Percentiles rank a stretch among this genome's conserved stretches.
These are phyloP conservation scores for Anthophora plumipes DNA, from an alignment of 2,888 invertebrate genomes.

Conservation along the genomic window DNA sequence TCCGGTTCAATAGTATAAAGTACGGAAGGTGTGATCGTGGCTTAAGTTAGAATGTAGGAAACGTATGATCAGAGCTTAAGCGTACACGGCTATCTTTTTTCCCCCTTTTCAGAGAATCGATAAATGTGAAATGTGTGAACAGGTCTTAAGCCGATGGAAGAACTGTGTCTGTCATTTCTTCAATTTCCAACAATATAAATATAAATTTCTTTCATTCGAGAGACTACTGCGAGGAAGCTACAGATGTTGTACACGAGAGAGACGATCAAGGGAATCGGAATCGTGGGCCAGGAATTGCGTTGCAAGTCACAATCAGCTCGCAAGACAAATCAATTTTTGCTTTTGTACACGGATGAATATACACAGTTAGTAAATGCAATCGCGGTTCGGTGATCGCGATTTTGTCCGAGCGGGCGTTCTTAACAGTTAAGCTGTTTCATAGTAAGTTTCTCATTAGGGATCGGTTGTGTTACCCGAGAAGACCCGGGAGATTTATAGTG, in stretches of 20 bases:
- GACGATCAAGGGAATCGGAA: constrained; percentile 69
- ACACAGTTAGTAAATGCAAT: constrained; percentile 10
- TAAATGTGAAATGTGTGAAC: too few species aligned
- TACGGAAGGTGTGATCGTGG: too few species aligned
- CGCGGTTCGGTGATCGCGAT: constrained; percentile 68
- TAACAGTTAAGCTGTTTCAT: constrained; percentile 80
- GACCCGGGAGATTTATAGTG: constrained; percentile 29
- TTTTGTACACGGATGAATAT: constrained; percentile 59
- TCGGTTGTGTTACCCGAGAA: constrained; percentile 68
- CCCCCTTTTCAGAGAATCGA: too few species aligned
- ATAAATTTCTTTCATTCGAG: not conserved
- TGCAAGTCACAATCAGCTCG: constrained; percentile 85
- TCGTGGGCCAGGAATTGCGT: constrained; percentile 85
- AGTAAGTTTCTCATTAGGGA: constrained; percentile 76
- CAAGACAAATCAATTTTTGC: constrained; percentile 81
- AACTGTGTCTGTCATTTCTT: too few species aligned
- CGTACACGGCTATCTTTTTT: too few species aligned
- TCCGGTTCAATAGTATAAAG: too few species aligned
- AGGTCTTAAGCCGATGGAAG: too few species aligned
- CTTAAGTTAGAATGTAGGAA: too few species aligned
- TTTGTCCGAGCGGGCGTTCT: constrained; percentile 84
- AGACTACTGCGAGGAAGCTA: constrained; percentile 1
- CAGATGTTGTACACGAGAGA: constrained; percentile 19
- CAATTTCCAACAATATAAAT: too few species aligned
- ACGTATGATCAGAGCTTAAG: too few species aligned